Conservation (phyloP, 2,113 vertebrate genomes). For the Heteronetta atricapilla region DNA sequence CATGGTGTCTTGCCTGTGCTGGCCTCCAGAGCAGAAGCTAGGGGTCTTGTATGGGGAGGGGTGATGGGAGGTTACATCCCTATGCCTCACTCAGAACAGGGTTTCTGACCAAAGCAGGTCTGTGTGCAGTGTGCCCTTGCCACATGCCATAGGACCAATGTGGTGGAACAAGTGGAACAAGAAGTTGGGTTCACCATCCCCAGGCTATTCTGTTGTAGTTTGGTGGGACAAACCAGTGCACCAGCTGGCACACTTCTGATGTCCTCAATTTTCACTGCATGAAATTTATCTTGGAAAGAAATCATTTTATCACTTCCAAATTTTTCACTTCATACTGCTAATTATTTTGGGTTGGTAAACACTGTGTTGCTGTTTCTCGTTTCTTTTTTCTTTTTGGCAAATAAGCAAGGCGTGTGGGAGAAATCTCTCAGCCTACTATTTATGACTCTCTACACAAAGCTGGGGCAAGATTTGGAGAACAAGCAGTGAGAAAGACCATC, state of each 20-base stretch:
- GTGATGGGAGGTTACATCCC: neutral
- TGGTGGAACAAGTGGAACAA: neutral
- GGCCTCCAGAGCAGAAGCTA: neutral
- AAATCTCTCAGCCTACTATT: neutral
- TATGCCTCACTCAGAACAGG: neutral
- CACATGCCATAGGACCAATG: fast-evolving
- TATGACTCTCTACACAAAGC: neutral
- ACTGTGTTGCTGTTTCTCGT: neutral
- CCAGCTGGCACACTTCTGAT: neutral
- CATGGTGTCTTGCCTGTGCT: neutral
- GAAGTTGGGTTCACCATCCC: neutral
- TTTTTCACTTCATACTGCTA: neutral
- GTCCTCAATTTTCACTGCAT: neutral
- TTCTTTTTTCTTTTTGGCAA: neutral
- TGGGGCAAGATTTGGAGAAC: neutral
- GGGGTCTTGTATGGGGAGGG: neutral
- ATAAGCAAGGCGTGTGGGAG: neutral
- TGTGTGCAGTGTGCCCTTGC: neutral
- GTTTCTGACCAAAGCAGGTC: neutral
- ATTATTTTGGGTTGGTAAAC: neutral
- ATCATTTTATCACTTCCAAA: neutral
- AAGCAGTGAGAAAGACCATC: neutral
- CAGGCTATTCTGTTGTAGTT: neutral
- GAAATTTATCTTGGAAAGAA: neutral
- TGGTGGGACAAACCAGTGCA: neutral